Percentiles rank a stretch among this genome's conserved stretches.
Evolutionary conservation across 2,797 vertebrate genomes (phyloP).

Genomic region (Chiloscyllium punctatum): DNA sequence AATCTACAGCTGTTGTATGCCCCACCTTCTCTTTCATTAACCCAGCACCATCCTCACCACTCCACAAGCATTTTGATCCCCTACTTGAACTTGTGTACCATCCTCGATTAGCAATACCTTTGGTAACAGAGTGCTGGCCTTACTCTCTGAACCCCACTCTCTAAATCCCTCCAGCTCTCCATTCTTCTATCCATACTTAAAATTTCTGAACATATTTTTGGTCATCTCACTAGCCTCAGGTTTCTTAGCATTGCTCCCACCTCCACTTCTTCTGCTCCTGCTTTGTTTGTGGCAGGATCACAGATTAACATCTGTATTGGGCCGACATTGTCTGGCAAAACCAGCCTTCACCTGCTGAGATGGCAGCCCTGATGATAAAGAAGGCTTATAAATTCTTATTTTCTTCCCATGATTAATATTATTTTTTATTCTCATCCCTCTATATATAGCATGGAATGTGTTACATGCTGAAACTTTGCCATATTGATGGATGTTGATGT

Average conservation of each 20-base stretch:
- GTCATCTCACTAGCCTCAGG: neutral
- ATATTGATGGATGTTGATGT: neutral
- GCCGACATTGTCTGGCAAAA: too few relatives aligned
- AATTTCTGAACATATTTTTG: neutral
- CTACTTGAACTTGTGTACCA: neutral
- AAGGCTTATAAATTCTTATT: neutral
- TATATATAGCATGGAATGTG: neutral
- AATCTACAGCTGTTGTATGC: neutral
- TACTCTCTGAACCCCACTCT: neutral
- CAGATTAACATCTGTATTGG: too few relatives aligned
- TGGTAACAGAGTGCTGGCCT: neutral
- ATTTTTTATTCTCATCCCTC: neutral
- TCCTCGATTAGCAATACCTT: neutral
- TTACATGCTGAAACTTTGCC: neutral
- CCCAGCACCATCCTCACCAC: neutral
- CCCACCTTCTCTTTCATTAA: neutral
- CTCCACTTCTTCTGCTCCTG: too few relatives aligned
- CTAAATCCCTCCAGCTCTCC: neutral
- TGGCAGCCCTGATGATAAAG: too few relatives aligned
- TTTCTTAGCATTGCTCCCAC: neutral
- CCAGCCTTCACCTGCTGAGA: too few relatives aligned
- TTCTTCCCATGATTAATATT: neutral
- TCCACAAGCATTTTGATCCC: neutral
- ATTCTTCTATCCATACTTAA: neutral
- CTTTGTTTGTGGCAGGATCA: too few relatives aligned